Percentiles rank a stretch among this genome's conserved stretches.
Evolutionary conservation across 92 coral and sea anemone genomes (phyloP).

Genomic region (Epizoanthus stellaris): DNA sequence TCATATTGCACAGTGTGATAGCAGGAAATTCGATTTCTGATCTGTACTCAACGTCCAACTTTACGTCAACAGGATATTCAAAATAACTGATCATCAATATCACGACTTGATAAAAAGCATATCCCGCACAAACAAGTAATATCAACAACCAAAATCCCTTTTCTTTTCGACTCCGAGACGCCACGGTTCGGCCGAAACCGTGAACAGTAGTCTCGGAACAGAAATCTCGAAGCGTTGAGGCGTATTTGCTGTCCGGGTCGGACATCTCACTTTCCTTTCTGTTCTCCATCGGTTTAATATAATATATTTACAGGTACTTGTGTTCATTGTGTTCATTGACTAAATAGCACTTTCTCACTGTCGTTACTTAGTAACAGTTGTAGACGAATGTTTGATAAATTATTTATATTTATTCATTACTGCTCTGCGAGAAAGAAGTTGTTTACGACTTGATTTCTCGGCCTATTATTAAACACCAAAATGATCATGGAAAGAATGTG

Average conservation of each 20-base stretch:
- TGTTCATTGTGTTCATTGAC: too few species aligned
- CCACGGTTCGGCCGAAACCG: constrained; percentile 20
- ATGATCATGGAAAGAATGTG: too few species aligned
- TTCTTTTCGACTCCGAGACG: constrained; percentile 33
- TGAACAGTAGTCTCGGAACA: constrained; percentile 42
- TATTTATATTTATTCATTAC: too few species aligned
- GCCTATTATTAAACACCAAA: too few species aligned
- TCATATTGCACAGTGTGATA: constrained; percentile 56
- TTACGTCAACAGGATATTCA: constrained; percentile 35
- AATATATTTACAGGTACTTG: too few species aligned
- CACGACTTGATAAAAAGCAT: constrained; percentile 25
- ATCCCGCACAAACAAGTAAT: constrained; percentile 33
- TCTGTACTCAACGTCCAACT: neutral
- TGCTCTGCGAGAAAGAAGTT: too few species aligned
- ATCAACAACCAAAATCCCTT: constrained; percentile 36
- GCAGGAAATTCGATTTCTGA: constrained; percentile 46
- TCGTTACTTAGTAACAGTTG: too few species aligned
- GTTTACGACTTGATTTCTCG: too few species aligned
- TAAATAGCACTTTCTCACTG: too few species aligned
- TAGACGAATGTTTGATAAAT: too few species aligned
- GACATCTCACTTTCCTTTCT: constrained; percentile 10
- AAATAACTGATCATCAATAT: neutral
- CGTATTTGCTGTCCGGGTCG: neutral
- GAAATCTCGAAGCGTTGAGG: constrained; percentile 13
- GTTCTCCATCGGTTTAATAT: too few species aligned